Conservation (phyloP, 2,888 invertebrate species). For the Agrilus biguttatus region DNA sequence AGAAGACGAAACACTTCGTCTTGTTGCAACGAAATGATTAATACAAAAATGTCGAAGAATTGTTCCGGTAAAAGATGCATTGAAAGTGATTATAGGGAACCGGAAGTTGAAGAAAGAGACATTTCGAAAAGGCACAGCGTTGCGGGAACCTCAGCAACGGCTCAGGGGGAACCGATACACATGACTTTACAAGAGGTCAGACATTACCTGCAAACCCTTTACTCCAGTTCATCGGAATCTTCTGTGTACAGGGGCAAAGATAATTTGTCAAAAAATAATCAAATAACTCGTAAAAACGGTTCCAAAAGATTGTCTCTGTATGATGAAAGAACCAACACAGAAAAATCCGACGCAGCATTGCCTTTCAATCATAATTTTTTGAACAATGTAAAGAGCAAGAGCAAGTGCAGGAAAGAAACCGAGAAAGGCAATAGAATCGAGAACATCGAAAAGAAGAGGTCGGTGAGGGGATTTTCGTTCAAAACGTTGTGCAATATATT, state of each 20-base stretch:
- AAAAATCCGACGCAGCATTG: slow-evolving; percentile 10
- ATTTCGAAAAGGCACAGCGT: slow-evolving; percentile 49
- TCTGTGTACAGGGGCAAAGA: slow-evolving; percentile 35
- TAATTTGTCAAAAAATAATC: slow-evolving; percentile 8
- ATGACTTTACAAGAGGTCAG: slow-evolving; percentile 76
- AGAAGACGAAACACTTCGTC: slow-evolving; percentile 28
- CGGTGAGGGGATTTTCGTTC: slow-evolving; percentile 52
- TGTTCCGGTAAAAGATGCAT: slow-evolving; percentile 6
- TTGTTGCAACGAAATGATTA: slow-evolving; percentile 28
- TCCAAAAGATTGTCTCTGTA: slow-evolving; percentile 13
- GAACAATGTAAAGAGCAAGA: too few species aligned
- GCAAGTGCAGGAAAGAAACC: slow-evolving; percentile 7
- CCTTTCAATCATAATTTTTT: slow-evolving; percentile 13
- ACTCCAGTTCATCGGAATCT: slow-evolving; percentile 62
- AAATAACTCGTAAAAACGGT: slow-evolving; percentile 18
- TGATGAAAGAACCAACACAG: slow-evolving; percentile 9
- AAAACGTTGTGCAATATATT: slow-evolving; percentile 79
- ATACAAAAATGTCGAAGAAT: slow-evolving; percentile 11
- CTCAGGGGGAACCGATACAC: slow-evolving; percentile 61
- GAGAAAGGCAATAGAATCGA: slow-evolving; percentile 27
- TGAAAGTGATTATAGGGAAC: slow-evolving; percentile 11
- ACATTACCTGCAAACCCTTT: slow-evolving; percentile 67
- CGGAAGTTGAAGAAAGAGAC: slow-evolving; percentile 23
- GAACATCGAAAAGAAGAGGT: slow-evolving; percentile 41
- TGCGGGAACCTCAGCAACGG: slow-evolving; percentile 42